These are phyloP conservation scores for Phallusia fumigata DNA, from an alignment of 23 tunicate genomes.

Conservation along the genomic window DNA sequence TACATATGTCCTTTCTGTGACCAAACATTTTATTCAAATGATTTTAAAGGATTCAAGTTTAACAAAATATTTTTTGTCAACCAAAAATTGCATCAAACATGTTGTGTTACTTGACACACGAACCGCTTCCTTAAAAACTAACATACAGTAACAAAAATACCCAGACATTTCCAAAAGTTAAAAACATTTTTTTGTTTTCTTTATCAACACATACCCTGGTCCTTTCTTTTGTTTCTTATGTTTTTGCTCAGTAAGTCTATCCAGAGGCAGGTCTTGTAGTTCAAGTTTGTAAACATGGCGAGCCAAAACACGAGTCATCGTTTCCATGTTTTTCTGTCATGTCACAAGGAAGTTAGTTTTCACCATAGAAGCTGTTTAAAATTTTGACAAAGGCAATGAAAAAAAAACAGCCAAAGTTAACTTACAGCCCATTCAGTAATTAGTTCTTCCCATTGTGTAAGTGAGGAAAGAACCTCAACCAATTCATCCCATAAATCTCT, in stretches of 20 bases:
- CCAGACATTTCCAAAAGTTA: no score
- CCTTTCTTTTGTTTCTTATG: conserved; percentile 37
- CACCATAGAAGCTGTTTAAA: neutral
- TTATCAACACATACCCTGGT: conserved; percentile 7
- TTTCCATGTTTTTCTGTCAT: conserved; percentile 87
- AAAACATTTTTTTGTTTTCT: no score
- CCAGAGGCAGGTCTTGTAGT: conserved; percentile 78
- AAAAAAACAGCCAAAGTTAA: conserved; percentile 6
- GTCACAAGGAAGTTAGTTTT: neutral
- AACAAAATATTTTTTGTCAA: no score
- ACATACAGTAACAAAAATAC: no score
- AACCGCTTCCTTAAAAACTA: no score
- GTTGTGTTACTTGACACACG: no score
- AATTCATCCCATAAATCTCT: conserved; percentile 88
- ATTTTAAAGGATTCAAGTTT: no score
- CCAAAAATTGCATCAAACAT: no score
- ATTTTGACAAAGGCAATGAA: neutral
- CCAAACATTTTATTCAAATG: no score
- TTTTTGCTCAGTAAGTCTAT: conserved; percentile 70
- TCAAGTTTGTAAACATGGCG: conserved; percentile 86
- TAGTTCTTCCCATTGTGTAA: conserved; percentile 72
- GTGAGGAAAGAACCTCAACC: conserved; percentile 57
- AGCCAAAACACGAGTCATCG: conserved; percentile 66
- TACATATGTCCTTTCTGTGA: no score
- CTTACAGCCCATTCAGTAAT: conserved; percentile 91